A percentile compares a stretch with the other conserved stretches of the same genome.
These are phyloP conservation scores for Laupala kohalensis DNA, from an alignment of 1,140 invertebrate species.

Conservation along the genomic window DNA sequence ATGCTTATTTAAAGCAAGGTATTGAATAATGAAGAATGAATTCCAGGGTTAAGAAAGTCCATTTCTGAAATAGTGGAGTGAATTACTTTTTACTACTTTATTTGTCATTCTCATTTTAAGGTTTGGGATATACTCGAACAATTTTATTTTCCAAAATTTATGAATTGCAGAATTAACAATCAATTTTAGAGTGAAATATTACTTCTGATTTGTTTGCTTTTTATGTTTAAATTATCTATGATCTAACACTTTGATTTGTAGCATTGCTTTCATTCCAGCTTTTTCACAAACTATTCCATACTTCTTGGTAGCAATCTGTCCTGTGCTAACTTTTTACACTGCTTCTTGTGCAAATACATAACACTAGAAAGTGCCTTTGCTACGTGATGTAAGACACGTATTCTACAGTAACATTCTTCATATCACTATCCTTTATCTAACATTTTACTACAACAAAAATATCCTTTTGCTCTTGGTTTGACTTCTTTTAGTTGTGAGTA, in stretches of 20 bases:
- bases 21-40: too few species aligned
- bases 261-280: not conserved
- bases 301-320: constrained; percentile 12
- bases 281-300: constrained; percentile 1
- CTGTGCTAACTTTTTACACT: constrained; percentile 1
- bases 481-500: not conserved
- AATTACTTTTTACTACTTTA: too few species aligned
- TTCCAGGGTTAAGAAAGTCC: too few species aligned
- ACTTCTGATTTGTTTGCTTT: not conserved
- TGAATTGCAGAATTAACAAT: too few species aligned
- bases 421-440: not conserved
- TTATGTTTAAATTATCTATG: not conserved
- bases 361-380: too few species aligned
- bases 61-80: too few species aligned
- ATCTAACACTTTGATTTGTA: not conserved
- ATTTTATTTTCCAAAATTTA: too few species aligned
- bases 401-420: not conserved
- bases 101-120: too few species aligned
- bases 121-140: too few species aligned
- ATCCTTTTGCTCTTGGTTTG: not conserved
- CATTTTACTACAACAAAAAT: not conserved
- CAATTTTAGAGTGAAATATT: not conserved
- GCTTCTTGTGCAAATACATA: not conserved
- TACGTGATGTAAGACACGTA: too few species aligned
- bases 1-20: too few species aligned